Conservation (phyloP, 2,888 invertebrate species). For the Drosophila nr. medialis region DNA sequence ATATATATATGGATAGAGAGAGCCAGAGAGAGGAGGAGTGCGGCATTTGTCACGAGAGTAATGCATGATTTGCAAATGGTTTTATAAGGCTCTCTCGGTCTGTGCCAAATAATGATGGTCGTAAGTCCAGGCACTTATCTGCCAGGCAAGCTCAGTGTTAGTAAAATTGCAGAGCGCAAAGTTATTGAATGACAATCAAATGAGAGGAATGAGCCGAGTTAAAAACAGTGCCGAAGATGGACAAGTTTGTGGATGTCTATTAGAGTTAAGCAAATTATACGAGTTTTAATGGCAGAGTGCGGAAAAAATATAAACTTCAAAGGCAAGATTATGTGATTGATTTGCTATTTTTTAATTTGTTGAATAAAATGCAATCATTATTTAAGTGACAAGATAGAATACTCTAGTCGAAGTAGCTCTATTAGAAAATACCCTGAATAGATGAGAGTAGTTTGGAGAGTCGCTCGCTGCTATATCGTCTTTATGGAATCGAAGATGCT, state of each 20-base stretch:
- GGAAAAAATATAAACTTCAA: neutral
- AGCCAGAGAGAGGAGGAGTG: neutral
- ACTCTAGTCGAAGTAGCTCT: neutral
- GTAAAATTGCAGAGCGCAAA: slow-evolving; percentile 19
- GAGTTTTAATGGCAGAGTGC: neutral
- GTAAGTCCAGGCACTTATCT: slow-evolving; percentile 27
- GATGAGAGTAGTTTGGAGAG: too few species aligned
- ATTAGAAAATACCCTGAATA: neutral
- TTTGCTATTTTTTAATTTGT: neutral
- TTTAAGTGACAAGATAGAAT: neutral
- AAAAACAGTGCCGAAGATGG: neutral
- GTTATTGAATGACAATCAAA: slow-evolving; percentile 9
- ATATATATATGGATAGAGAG: neutral
- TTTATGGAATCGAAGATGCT: too few species aligned
- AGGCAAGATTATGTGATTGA: neutral
- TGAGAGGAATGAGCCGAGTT: neutral
- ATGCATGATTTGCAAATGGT: slow-evolving; percentile 63
- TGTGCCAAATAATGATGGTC: slow-evolving; percentile 64
- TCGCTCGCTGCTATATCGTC: too few species aligned
- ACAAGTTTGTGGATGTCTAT: neutral
- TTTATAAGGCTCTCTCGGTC: slow-evolving; percentile 43
- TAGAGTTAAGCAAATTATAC: neutral
- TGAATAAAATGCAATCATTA: neutral
- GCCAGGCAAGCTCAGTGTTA: slow-evolving; percentile 38
- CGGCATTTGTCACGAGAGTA: slow-evolving; percentile 8